Evolutionary conservation across 2,888 invertebrate species (phyloP).

Genomic region (Exocentrus adspersus): DNA sequence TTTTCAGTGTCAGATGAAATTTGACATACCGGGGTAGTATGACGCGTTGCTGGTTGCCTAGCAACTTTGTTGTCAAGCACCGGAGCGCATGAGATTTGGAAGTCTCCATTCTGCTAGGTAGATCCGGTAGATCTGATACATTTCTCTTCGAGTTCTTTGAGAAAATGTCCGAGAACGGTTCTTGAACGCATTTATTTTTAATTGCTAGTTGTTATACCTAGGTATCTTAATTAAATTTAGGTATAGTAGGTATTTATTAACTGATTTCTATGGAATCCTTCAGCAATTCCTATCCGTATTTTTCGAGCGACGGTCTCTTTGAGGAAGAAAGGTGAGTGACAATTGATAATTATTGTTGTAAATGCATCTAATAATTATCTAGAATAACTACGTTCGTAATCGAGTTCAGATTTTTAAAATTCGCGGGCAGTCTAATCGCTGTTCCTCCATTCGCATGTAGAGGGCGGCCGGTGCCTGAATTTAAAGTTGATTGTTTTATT

Average conservation of each 20-base stretch:
- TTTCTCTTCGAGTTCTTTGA: slow-evolving; percentile 39
- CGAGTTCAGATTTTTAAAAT: too few species aligned
- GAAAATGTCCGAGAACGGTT: slow-evolving; percentile 24
- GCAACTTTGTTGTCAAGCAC: slow-evolving; percentile 61
- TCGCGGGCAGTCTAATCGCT: neutral
- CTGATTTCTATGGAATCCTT: slow-evolving; percentile 45
- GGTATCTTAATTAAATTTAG: neutral
- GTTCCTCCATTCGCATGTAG: slow-evolving; percentile 3
- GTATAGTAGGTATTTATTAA: neutral
- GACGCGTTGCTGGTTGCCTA: slow-evolving; percentile 57
- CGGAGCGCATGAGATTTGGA: slow-evolving; percentile 52
- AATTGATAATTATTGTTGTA: too few species aligned
- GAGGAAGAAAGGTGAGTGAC: slow-evolving; percentile 42
- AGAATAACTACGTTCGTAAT: too few species aligned
- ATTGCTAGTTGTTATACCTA: neutral
- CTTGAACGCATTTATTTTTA: too few species aligned
- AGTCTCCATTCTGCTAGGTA: slow-evolving; percentile 39
- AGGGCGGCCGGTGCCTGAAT: slow-evolving; percentile 16
- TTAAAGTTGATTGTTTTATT: too few species aligned
- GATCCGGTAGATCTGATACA: slow-evolving; percentile 40
- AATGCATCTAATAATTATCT: slow-evolving; percentile 2
- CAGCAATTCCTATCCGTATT: slow-evolving; percentile 38
- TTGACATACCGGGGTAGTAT: too few species aligned
- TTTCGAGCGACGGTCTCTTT: slow-evolving; percentile 35
- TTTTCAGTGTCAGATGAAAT: too few species aligned